These are phyloP conservation scores for Zoanthus gigantus DNA, from an alignment of 92 coral and sea anemone species.

Conservation along the genomic window DNA sequence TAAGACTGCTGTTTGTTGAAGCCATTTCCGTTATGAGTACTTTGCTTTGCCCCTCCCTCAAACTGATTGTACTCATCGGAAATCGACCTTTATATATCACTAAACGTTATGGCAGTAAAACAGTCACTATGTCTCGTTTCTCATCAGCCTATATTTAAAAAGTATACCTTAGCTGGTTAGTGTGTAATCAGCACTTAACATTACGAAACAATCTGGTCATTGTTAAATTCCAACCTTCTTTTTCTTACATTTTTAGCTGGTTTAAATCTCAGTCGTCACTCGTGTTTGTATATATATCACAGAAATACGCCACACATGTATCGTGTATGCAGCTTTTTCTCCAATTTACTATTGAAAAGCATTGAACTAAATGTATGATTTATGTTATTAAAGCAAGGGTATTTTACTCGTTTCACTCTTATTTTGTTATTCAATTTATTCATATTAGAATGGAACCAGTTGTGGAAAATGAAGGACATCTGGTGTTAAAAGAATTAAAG, in stretches of 20 bases:
- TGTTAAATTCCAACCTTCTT: neutral
- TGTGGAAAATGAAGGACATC: no score
- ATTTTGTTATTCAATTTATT: no score
- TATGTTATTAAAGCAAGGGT: no score
- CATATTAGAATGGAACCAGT: no score
- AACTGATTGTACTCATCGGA: neutral
- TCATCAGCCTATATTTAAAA: conserved; percentile 12
- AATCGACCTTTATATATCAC: neutral
- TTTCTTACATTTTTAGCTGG: neutral
- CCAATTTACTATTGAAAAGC: neutral
- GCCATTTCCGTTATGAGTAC: neutral
- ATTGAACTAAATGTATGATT: no score
- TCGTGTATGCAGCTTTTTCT: neutral
- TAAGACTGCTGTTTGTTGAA: neutral
- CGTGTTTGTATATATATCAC: neutral
- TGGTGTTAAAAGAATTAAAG: no score
- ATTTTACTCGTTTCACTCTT: no score
- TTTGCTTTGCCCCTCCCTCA: neutral
- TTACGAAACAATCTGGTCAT: neutral
- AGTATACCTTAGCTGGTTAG: neutral
- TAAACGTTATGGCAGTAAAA: neutral
- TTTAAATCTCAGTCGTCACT: neutral
- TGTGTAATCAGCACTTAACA: neutral
- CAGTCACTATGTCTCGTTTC: neutral
- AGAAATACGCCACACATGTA: neutral